These are phyloP conservation scores for Rhodeus uyekii DNA, from an alignment of 2,797 vertebrate species.

Conservation along the genomic window DNA sequence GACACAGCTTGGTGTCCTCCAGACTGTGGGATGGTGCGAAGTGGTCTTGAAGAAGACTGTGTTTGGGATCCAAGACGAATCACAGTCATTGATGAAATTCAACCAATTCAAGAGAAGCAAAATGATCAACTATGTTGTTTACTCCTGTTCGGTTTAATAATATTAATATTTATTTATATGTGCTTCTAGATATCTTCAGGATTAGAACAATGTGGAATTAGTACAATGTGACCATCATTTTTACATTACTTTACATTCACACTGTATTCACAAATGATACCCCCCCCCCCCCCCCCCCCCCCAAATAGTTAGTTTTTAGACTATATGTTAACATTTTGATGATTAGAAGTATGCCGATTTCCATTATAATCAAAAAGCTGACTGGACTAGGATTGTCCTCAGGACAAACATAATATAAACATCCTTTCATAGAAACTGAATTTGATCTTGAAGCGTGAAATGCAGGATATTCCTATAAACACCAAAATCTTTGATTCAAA, in stretches of 20 bases:
- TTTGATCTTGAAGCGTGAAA: too few species aligned
- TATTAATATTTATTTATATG: background rate
- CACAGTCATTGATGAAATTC: slow-evolving; percentile 1
- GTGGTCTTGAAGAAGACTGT: slow-evolving; percentile 64
- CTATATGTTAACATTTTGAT: too few species aligned
- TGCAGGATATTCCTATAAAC: too few species aligned
- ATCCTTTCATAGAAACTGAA: too few species aligned
- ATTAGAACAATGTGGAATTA: background rate
- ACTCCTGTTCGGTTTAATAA: background rate
- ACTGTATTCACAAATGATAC: background rate
- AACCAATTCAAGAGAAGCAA: background rate
- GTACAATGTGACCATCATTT: background rate
- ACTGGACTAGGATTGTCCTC: too few species aligned
- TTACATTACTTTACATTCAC: background rate
- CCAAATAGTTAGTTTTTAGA: too few species aligned
- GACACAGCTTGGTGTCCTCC: slow-evolving; percentile 72
- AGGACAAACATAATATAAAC: too few species aligned
- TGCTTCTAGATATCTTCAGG: background rate
- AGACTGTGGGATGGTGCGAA: slow-evolving; percentile 43
- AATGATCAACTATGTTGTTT: too few species aligned
- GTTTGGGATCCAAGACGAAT: slow-evolving; percentile 65
- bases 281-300: too few species aligned
- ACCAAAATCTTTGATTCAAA: too few species aligned
- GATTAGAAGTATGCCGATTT: too few species aligned
- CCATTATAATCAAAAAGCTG: too few species aligned